Evolutionary conservation across 2,113 vertebrate genomes (phyloP).

Genomic region (Rhea pennata): DNA sequence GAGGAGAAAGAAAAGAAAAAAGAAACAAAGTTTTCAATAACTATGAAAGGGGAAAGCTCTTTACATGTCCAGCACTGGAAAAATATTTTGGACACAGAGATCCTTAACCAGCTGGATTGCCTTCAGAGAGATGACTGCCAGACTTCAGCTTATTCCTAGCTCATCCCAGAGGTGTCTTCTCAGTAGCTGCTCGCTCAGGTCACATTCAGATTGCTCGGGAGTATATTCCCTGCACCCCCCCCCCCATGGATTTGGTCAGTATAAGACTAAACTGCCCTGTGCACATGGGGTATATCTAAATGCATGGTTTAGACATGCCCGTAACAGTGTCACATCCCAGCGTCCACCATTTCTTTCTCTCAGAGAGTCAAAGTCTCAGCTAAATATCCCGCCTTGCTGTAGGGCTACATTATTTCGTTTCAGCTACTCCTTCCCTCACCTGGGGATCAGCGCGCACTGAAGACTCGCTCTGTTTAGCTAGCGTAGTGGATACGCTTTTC

Average conservation of each 20-base stretch:
- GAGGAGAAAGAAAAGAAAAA: neutral
- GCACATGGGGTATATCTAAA: neutral
- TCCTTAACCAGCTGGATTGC: neutral
- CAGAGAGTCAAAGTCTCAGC: neutral
- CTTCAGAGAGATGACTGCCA: neutral
- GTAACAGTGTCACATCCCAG: too few relatives aligned
- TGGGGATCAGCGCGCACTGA: neutral
- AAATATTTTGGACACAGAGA: neutral
- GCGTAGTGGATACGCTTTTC: neutral
- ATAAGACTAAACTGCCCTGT: too few relatives aligned
- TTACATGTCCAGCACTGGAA: neutral
- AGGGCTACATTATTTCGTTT: accelerated
- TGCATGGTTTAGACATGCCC: neutral
- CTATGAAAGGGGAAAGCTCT: neutral
- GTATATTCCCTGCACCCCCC: neutral
- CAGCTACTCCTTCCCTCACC: neutral
- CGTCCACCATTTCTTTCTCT: neutral
- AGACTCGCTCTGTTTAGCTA: neutral
- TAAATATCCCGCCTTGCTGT: neutral
- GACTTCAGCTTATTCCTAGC: accelerated
- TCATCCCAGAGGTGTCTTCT: neutral
- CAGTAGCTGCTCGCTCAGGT: neutral
- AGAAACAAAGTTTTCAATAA: neutral
- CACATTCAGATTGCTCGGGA: neutral
- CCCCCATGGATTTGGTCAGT: too few relatives aligned